Evolutionary conservation across 1,140 invertebrate genomes (phyloP), one percentile per base, ranked within the genome.

Genomic region (Diplogasteroides magnus): DNA sequence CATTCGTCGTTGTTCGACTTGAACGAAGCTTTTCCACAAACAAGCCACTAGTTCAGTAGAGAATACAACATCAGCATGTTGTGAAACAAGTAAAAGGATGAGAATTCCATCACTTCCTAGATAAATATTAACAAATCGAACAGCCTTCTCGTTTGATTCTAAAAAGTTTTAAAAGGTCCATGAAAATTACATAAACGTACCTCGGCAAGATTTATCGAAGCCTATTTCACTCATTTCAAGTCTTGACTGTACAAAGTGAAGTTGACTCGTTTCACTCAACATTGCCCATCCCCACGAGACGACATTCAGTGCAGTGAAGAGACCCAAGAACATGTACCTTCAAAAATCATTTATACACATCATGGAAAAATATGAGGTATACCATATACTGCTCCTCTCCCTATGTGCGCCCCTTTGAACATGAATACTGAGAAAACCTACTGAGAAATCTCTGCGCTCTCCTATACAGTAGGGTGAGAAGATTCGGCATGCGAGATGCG

Each of bases 31-130:
- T n/a, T 64, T 67, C 78, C 78, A 80, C 28, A 80, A 56, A 29
- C 67, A 61, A 26, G 68, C 61, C 28, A 81, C 72, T 13, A 80
- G 62, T 28, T 80, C 81, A 28, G 81, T 81, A 28, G 78, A 77
- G 64, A 80, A 83, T 61, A 80, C 78, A 13, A 80, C 78, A 62
- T 80, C 78, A 1, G 78, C 80, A 57, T 80, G 78, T 68, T 80
- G 78, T n/a, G 78, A 73, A 64, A 80, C 81, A 31, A 82, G 61
- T 31, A 74, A 59, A 15, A 79, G 72, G 25, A 79, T 64, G 59
- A 79, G 82, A 19, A 79, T 68, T 27, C 80, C 78, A 62, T 79
- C 78, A 15, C 57, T 73, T 32, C 74, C 75, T 37, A 79, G 65
- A 31, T 79, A 79, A 31, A 77, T 69, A 37, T 61, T 60, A 58